Conservation (phyloP, 2,797 vertebrate species). For the Schizopygopsis malacanthus region DNA sequence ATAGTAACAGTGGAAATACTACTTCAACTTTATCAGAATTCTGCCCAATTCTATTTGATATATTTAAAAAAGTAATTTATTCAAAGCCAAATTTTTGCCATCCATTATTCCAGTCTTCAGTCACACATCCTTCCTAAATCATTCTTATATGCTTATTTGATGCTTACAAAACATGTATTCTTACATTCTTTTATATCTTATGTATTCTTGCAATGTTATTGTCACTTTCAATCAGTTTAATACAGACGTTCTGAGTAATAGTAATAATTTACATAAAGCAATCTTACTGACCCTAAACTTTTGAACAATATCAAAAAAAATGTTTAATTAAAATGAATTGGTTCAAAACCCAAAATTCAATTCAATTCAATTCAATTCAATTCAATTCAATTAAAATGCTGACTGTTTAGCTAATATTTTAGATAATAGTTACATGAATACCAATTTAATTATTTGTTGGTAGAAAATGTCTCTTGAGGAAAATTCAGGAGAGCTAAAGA, state of each 20-base stretch:
- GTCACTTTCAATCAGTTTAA: neutral
- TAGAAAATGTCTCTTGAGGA: constrained; percentile 12
- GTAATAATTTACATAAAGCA: neutral
- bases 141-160: neutral
- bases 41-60: neutral
- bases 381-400: neutral
- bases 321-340: neutral
- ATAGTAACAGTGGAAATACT: neutral
- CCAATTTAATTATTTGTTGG: neutral
- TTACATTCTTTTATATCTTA: too few species aligned
- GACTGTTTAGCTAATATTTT: neutral
- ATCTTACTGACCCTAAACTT: neutral
- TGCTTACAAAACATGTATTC: neutral
- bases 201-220: neutral
- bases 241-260: neutral
- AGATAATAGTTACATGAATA: neutral
- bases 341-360: too few species aligned
- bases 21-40: neutral
- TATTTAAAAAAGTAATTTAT: neutral
- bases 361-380: too few species aligned
- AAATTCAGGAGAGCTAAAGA: neutral
- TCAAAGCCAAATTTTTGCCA: neutral
- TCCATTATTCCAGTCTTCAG: neutral
- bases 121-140: neutral
- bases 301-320: neutral